Base-by-base conservation (phyloP, 2,888 invertebrate species). In the Archips crataeganus region DNA sequence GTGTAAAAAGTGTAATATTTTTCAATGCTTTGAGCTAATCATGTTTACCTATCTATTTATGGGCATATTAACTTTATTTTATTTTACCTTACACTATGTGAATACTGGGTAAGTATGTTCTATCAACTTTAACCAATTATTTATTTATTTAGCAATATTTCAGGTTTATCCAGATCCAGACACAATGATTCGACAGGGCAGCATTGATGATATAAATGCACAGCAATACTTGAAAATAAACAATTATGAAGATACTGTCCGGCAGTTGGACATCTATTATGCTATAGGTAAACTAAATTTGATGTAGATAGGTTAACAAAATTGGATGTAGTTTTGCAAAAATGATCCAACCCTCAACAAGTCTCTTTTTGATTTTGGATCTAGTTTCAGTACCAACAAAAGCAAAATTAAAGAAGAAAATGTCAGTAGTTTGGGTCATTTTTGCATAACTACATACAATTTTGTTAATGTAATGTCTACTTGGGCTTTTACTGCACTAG, bases 211-310 rank as follows among this genome's bases (percentile, higher is more conserved):
- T 79, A 95, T 97, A 74, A 97, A 97, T 90, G 94, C 97, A 64
- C 97, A 98, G 84, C 97, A 97, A 87, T 97, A 97, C 88, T 89
- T 97, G 51, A 97, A 97, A 93, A 96, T 97, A 68, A 96, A 96
- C 10, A 98, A 98, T 85, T 98, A 98, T 93, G 98, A 98, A 90
- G 98, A 98, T 81, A 98, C 98, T 6, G 97, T 99, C 0, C 95
- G 97, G 78, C 98, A 98, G 87, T 93, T 99, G 75, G 98, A 99
- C 91, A 97, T 98, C 83, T 99, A 98, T 89, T 99, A 99, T 96
- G 98, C 98, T 82, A 97, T 98, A 83, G 98, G 98, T 98, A 94
- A 91, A 49, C n/a, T 51, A 49, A 57, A 32, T 75, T 59, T 0
- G 23, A 23, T 23, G 23, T 23, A 23, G 23, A 97, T 98, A 83